Evolutionary conservation across 2,113 vertebrate genomes (phyloP), one percentile per base, ranked within the genome.

Genomic region (Motacilla tschutschensis): DNA sequence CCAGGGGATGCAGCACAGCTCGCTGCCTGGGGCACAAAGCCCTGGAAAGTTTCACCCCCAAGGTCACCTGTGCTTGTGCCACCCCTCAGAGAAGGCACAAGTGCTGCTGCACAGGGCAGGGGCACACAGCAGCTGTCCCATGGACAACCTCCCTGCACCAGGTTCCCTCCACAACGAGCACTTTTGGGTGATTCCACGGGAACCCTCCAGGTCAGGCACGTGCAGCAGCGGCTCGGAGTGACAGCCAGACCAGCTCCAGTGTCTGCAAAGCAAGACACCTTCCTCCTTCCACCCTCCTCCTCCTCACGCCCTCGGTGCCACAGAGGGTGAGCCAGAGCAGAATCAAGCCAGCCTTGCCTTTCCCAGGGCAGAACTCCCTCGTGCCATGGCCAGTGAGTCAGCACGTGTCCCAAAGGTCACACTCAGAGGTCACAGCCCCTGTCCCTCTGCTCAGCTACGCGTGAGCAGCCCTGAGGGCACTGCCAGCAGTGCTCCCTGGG

Each of bases 61-160:
- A 73, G 60, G 79, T 83, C 67, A 48, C 4, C 58, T 38, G 4
- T 46, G 14, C 36, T 40, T 40, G 29, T 35, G 20, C 17, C 26
- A 4, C 16, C 8, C 6, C 26, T 15, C 40, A 28, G 29, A 35
- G 71, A 31, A 60, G 38, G 21, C 38, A 55, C n/a, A 57, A n/a
- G 9, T 4, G 16, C 16, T 35, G 26, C 24, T 35, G 24, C 19
- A 3, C 28, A 41, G 33, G 18, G 58, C 4, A 41, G 31, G 58
- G 54, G 20, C 55, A 43, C 12, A 22, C 26, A 59, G 33, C 50
- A 62, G 1, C 8, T 26, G 50, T 4, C 12, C 65, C 64, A 63
- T 2, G 2, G 21, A 8, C 17, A n/a, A 4, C 33, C 18, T 25
- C 21, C 29, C 28, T 6, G 20, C 8, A 10, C 2, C n/a, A 20